These are phyloP conservation scores for Caprella mutica DNA, from an alignment of 2,888 invertebrate species.

Conservation along the genomic window DNA sequence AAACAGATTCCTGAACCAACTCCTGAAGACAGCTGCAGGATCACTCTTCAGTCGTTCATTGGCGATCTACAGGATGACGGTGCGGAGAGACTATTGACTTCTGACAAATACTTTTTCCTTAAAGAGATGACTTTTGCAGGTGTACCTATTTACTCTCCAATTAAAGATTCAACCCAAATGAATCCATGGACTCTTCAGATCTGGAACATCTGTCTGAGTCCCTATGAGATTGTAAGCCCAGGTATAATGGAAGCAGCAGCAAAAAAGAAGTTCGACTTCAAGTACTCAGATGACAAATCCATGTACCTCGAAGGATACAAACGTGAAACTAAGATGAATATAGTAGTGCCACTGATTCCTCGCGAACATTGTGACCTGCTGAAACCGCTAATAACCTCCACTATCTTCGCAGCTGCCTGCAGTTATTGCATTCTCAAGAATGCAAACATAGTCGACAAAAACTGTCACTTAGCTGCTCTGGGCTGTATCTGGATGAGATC, in stretches of 20 bases:
- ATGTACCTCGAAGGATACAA: constrained; percentile 12
- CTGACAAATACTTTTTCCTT: constrained; percentile 20
- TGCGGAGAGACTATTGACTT: constrained; percentile 8
- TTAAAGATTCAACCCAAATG: too few species aligned
- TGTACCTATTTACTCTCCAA: constrained; percentile 20
- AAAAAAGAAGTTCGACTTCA: neutral
- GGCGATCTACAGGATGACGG: constrained; percentile 18
- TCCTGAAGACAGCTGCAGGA: constrained; percentile 23
- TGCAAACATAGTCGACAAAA: constrained; percentile 22
- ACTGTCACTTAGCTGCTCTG: constrained; percentile 23
- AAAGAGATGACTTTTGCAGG: constrained; percentile 23
- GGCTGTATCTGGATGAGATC: constrained; percentile 24
- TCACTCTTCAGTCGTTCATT: constrained; percentile 19
- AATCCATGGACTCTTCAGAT: constrained; percentile 12
- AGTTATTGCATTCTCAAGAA: constrained; percentile 26
- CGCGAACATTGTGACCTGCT: constrained; percentile 4
- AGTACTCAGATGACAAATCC: constrained; percentile 2
- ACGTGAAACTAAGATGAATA: constrained; percentile 16
- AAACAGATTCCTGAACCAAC: constrained; percentile 6
- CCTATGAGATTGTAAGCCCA: constrained; percentile 21
- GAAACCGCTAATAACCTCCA: constrained; percentile 17
- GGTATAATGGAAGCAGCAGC: constrained; percentile 11
- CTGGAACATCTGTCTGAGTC: constrained; percentile 4
- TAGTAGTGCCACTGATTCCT: constrained; percentile 19
- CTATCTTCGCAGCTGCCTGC: constrained; percentile 16